phyloP scores from a whole-genome alignment of 2,888 invertebrate genomes.

The Terebella lapidaria region DNA sequence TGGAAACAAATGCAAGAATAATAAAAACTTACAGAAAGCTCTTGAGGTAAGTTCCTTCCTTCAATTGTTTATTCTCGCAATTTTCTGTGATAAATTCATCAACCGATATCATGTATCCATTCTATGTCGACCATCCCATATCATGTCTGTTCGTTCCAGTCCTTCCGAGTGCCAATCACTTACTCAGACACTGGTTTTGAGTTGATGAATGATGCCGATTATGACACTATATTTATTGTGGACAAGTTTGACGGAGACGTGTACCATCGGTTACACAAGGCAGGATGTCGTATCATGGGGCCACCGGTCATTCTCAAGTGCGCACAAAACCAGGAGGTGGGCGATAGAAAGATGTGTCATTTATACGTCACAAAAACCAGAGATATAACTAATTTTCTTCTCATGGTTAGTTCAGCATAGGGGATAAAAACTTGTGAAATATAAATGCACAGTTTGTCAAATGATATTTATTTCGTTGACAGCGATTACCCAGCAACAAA shows the following conservation, averaged over 20 bases:
- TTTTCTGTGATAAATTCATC: too few species aligned
- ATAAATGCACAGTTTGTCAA: too few species aligned
- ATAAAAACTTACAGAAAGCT: constrained; percentile 17
- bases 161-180: constrained; percentile 10
- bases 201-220: constrained; percentile 43
- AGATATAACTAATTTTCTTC: too few species aligned
- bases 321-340: constrained; percentile 55
- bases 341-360: too few species aligned
- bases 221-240: constrained; percentile 68
- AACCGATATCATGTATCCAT: too few species aligned
- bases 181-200: constrained; percentile 44
- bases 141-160: constrained; percentile 9
- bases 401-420: too few species aligned
- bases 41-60: constrained; percentile 19
- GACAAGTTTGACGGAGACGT: constrained; percentile 70
- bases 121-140: too few species aligned
- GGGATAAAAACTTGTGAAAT: too few species aligned
- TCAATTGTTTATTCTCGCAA: too few species aligned
- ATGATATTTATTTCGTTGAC: too few species aligned
- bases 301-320: constrained; percentile 49
- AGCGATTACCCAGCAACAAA: constrained; percentile 36
- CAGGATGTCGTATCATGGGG: constrained; percentile 49
- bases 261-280: constrained; percentile 62
- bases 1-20: constrained; percentile 20
- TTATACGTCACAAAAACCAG: too few species aligned